These are phyloP conservation scores for Potorous gilbertii DNA, from an alignment of 2,797 vertebrate genomes.

Conservation along the genomic window DNA sequence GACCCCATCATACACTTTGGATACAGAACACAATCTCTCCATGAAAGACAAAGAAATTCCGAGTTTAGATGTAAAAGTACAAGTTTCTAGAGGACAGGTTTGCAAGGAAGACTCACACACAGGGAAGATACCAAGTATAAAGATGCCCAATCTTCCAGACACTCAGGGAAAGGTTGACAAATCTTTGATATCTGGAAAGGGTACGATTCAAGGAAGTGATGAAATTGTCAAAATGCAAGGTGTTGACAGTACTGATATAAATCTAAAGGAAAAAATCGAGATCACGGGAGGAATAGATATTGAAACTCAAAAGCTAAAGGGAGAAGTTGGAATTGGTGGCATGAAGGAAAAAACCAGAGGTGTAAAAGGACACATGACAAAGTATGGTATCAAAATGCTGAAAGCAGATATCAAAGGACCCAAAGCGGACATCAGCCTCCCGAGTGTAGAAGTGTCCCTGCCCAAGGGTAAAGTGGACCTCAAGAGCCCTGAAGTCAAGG, in stretches of 20 bases:
- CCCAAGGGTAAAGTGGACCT: too few relatives aligned
- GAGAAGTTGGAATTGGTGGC: rapidly evolving
- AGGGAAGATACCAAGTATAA: not conserved
- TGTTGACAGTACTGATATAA: not conserved
- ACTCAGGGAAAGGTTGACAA: not conserved
- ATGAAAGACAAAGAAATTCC: not conserved
- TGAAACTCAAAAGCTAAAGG: rapidly evolving
- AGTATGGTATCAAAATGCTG: rapidly evolving
- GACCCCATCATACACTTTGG: not conserved
- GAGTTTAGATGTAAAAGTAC: constrained; percentile 33
- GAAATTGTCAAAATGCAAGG: not conserved
- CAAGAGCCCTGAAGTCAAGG: too few relatives aligned
- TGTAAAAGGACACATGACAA: not conserved
- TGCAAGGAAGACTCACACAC: rapidly evolving
- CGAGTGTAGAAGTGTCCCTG: too few relatives aligned
- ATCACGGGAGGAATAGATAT: rapidly evolving
- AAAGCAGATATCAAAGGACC: not conserved
- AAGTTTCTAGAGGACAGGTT: rapidly evolving
- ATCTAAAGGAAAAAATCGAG: not conserved
- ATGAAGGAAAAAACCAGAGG: not conserved
- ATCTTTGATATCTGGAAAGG: too few relatives aligned
- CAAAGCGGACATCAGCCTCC: too few relatives aligned
- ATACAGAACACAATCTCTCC: not conserved
- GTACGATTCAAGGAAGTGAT: rapidly evolving
- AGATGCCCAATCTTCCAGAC: rapidly evolving